Conservation (phyloP, 2,888 invertebrate genomes). For the Hirtodrosophila trivittata region DNA sequence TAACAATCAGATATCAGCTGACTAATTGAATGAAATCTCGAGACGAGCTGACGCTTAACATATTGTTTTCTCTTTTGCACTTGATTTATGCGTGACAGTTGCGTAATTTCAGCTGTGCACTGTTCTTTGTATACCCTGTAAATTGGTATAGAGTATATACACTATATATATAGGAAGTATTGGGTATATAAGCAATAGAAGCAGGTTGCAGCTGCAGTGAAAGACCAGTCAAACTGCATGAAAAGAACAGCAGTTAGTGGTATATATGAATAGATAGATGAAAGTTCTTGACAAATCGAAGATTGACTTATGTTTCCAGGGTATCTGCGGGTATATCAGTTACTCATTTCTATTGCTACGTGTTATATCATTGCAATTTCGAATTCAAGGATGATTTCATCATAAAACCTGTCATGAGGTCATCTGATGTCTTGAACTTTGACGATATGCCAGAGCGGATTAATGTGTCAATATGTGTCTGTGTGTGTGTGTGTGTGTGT, state of each 20-base stretch:
- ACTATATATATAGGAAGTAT: no score
- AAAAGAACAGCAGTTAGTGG: no score
- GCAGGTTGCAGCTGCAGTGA: no score
- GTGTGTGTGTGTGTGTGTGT: background rate
- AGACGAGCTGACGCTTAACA: background rate
- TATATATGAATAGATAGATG: no score
- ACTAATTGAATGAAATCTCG: constrained; percentile 1
- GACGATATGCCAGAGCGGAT: constrained; percentile 13
- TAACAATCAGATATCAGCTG: background rate
- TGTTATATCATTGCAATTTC: constrained; percentile 15
- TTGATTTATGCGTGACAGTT: constrained; percentile 4
- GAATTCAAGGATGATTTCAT: constrained; percentile 52
- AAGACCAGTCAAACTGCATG: no score
- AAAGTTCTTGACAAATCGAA: no score
- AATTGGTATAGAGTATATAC: no score
- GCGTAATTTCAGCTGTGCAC: constrained; percentile 4
- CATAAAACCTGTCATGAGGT: constrained; percentile 54
- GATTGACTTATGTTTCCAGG: no score
- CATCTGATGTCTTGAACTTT: constrained; percentile 35
- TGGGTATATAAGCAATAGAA: no score
- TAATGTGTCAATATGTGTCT: constrained; percentile 16
- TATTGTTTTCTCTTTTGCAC: background rate
- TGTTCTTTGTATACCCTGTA: no score
- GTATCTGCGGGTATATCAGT: no score
- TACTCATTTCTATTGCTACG: no score